Percentiles rank a stretch among this genome's conserved stretches.
Conservation (phyloP, 2,888 invertebrate genomes). For the Drosophila mercatorum region DNA sequence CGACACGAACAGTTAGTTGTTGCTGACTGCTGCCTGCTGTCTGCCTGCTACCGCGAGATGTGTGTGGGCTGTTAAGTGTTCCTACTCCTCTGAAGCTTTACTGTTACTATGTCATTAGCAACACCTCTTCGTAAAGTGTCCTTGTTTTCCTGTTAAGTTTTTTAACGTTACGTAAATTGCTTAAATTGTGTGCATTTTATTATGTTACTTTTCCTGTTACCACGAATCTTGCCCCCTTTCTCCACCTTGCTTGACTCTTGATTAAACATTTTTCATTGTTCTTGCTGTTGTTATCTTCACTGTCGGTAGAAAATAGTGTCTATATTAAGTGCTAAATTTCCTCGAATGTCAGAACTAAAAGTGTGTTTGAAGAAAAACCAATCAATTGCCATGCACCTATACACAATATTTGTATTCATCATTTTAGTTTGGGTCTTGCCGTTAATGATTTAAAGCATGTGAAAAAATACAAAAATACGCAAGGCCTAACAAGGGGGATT, state of each 20-base stretch:
- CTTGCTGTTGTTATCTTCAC: conserved; percentile 18
- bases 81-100: conserved; percentile 9
- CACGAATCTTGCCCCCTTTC: conserved; percentile 14
- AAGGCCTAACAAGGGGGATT: background rate
- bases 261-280: conserved; percentile 42
- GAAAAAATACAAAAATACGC: background rate
- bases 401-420: background rate
- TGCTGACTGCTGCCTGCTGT: conserved; percentile 1
- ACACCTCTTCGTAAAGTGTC: conserved; percentile 32
- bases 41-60: conserved; percentile 9
- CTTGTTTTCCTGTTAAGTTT: conserved; percentile 67
- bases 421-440: background rate
- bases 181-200: conserved; percentile 72
- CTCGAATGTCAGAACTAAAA: background rate
- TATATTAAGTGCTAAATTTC: conserved; percentile 53
- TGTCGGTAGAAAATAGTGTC: conserved; percentile 45
- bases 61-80: conserved; percentile 38
- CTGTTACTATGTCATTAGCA: conserved; percentile 4
- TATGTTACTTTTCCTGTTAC: conserved; percentile 54
- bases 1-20: conserved; percentile 6
- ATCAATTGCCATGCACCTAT: background rate
- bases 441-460: background rate
- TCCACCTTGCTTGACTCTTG: conserved; percentile 39
- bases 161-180: conserved; percentile 70
- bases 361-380: background rate